Conservation (phyloP, 2,797 vertebrate genomes). For the Salarias fasciatus region DNA sequence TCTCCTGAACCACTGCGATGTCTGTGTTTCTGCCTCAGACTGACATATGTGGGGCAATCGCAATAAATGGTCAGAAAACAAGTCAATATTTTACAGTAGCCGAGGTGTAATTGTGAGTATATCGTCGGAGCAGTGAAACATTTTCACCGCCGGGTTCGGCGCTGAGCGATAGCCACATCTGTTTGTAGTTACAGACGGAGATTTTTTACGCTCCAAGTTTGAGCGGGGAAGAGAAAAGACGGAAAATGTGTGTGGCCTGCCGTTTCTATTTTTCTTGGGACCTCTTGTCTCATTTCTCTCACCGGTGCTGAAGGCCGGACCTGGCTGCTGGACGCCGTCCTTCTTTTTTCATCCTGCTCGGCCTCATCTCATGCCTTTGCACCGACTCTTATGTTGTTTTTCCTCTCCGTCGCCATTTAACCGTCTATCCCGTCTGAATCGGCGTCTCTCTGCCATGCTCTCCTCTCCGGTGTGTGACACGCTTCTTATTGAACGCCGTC, state of each 20-base stretch:
- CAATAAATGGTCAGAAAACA: constrained; percentile 25
- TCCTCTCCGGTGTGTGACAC: constrained; percentile 31
- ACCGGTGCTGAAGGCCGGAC: constrained; percentile 36
- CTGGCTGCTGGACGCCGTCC: constrained; percentile 36
- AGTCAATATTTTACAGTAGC: constrained; percentile 17
- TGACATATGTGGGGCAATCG: constrained; percentile 30
- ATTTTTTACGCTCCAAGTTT: constrained; percentile 35
- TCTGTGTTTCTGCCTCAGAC: constrained; percentile 13
- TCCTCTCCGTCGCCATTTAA: constrained; percentile 14
- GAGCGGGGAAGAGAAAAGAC: constrained; percentile 35
- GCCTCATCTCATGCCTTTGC: constrained; percentile 22
- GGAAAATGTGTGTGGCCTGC: constrained; percentile 54
- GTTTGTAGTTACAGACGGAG: constrained; percentile 48
- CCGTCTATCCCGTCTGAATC: constrained; percentile 17
- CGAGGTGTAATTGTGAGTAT: constrained; percentile 32
- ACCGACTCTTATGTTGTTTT: constrained; percentile 11
- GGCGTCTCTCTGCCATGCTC: constrained; percentile 17
- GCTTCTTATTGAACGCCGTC: constrained; percentile 56
- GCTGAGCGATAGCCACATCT: constrained; percentile 53
- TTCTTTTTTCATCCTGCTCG: constrained; percentile 7
- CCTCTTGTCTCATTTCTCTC: constrained; percentile 15
- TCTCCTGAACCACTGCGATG: constrained; percentile 38
- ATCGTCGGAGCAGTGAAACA: constrained; percentile 38
- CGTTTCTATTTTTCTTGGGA: constrained; percentile 60
- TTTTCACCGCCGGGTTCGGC: constrained; percentile 42